phyloP scores from a whole-genome alignment of 1,140 invertebrate species.

The Drosophila cardini region DNA sequence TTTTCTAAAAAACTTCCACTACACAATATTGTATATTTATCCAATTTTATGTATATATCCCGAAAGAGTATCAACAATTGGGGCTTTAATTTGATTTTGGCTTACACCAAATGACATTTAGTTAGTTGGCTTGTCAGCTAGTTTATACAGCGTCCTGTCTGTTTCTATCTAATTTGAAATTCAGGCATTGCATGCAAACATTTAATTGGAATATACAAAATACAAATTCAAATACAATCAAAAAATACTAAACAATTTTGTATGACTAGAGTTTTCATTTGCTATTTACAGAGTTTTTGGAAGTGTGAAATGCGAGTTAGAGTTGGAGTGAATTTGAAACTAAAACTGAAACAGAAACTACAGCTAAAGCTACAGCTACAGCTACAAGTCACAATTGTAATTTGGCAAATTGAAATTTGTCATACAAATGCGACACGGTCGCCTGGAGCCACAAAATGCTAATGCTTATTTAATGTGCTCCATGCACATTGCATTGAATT shows the following conservation, averaged over 20 bases:
- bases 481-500: slow-evolving; percentile 60
- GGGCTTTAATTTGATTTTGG: slow-evolving; percentile 1
- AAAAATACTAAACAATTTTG: slow-evolving; percentile 27
- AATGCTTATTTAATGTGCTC: slow-evolving; percentile 79
- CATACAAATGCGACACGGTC: slow-evolving; percentile 68
- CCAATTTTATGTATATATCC: too few species aligned
- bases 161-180: slow-evolving; percentile 43
- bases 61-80: slow-evolving; percentile 13
- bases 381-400: slow-evolving; percentile 57
- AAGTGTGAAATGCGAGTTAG: slow-evolving; percentile 28
- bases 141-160: slow-evolving; percentile 13
- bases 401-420: slow-evolving; percentile 80
- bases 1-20: too few species aligned
- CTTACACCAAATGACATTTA: slow-evolving; percentile 6
- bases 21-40: too few species aligned
- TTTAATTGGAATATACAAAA: slow-evolving; percentile 76
- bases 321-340: too few species aligned
- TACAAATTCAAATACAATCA: slow-evolving; percentile 30
- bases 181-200: slow-evolving; percentile 57
- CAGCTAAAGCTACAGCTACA: not conserved
- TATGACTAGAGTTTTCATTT: slow-evolving; percentile 41
- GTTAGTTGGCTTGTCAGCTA: not conserved
- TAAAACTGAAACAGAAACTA: too few species aligned
- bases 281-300: slow-evolving; percentile 48
- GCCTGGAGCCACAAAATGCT: slow-evolving; percentile 47